These are phyloP conservation scores for Caenorhabditis macrosperma DNA, from an alignment of 2,888 invertebrate genomes.

Conservation along the genomic window DNA sequence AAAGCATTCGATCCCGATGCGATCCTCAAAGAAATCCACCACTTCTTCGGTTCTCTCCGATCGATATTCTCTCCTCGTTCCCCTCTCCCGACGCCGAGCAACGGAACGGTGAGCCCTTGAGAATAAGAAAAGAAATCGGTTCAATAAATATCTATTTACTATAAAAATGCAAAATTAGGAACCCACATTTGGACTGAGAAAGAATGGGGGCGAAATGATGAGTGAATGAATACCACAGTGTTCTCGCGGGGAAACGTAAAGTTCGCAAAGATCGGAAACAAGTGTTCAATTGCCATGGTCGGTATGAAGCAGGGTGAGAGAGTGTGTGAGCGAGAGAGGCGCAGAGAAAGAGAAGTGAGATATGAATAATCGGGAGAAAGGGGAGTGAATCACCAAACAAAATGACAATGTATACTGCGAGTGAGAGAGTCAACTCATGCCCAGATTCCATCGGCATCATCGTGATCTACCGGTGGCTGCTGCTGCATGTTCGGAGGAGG, in stretches of 20 bases:
- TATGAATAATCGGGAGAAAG: background rate
- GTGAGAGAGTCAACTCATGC: slow-evolving; percentile 37
- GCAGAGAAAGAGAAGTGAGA: slow-evolving; percentile 2
- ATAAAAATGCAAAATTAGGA: slow-evolving; percentile 2
- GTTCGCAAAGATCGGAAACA: background rate
- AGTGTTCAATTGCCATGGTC: background rate
- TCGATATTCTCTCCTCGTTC: background rate
- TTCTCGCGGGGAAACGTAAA: background rate
- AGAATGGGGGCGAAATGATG: slow-evolving; percentile 7
- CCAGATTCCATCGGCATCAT: slow-evolving; percentile 67
- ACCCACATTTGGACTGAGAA: slow-evolving; percentile 5
- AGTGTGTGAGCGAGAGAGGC: background rate
- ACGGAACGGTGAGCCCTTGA: too few relatives aligned
- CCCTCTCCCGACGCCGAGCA: too few relatives aligned
- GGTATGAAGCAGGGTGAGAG: background rate
- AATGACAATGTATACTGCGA: background rate
- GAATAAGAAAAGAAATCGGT: background rate
- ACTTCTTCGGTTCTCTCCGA: background rate
- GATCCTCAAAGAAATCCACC: background rate
- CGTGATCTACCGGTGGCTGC: slow-evolving; percentile 44
- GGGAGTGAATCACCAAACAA: background rate
- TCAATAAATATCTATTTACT: slow-evolving; percentile 12
- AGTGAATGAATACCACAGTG: slow-evolving; percentile 19
- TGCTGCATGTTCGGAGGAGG: slow-evolving; percentile 2
- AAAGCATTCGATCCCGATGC: background rate